Percentiles rank a stretch among this genome's conserved stretches.
Conservation (phyloP, 2,888 invertebrate species). For the Ellobium chinense region DNA sequence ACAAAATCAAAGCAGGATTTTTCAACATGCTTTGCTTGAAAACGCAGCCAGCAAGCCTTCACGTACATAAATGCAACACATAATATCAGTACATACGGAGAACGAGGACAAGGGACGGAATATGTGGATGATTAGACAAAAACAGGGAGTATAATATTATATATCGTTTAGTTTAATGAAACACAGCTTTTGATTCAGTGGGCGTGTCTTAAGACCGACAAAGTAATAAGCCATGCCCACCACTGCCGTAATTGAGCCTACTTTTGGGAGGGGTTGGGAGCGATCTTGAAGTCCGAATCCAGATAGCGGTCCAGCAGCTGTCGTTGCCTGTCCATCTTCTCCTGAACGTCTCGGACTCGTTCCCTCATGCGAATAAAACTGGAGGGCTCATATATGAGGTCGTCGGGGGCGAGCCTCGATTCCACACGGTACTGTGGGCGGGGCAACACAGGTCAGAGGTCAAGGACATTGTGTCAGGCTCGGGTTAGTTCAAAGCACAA, state of each 20-base stretch:
- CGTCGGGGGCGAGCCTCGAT: constrained; percentile 61
- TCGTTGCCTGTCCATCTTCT: constrained; percentile 68
- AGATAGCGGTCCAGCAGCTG: constrained; percentile 73
- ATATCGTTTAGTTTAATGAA: too few relatives aligned
- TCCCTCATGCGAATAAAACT: constrained; percentile 62
- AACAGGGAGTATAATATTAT: too few relatives aligned
- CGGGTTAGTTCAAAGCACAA: too few relatives aligned
- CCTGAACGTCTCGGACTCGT: constrained; percentile 64
- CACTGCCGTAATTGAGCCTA: constrained; percentile 1
- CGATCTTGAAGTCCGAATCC: constrained; percentile 44
- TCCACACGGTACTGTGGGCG: constrained; percentile 67
- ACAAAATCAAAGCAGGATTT: too few relatives aligned
- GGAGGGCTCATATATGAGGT: constrained; percentile 63
- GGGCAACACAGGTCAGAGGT: constrained; percentile 9
- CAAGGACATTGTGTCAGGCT: too few relatives aligned
- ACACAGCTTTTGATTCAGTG: too few relatives aligned
- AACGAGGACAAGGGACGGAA: too few relatives aligned
- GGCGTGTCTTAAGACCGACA: not conserved
- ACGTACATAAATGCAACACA: too few relatives aligned
- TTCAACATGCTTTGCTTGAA: too few relatives aligned
- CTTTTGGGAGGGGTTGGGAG: constrained; percentile 18
- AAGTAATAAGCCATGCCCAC: not conserved
- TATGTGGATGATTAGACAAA: too few relatives aligned
- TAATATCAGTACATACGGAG: too few relatives aligned
- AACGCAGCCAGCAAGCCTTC: too few relatives aligned